A percentile compares a stretch with the other conserved stretches of the same genome.
Conservation (phyloP, 2,113 vertebrate genomes). For the Thamnophis sirtalis region DNA sequence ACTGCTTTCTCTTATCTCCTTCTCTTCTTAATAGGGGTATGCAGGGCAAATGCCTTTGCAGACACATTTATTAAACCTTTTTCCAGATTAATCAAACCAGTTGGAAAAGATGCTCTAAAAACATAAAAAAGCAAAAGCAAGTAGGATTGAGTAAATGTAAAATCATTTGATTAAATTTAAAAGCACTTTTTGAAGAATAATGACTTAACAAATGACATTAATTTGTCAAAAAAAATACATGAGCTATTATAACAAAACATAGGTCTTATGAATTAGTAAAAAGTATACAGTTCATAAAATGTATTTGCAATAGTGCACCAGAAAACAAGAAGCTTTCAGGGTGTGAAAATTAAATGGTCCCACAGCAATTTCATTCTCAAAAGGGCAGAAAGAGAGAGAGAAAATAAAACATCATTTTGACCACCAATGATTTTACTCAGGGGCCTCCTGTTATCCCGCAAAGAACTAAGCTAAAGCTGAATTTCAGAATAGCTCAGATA, state of each 20-base stretch:
- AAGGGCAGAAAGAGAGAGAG: neutral
- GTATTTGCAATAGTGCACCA: neutral
- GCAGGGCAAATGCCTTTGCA: slow-evolving; percentile 16
- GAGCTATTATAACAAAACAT: neutral
- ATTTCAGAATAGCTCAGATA: neutral
- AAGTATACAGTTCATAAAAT: neutral
- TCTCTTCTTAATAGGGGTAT: slow-evolving; percentile 25
- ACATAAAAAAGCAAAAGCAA: neutral
- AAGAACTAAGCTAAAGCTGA: neutral
- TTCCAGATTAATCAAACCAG: neutral
- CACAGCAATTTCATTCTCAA: neutral
- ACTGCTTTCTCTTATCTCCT: slow-evolving; percentile 35
- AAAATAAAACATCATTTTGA: neutral
- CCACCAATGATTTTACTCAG: neutral
- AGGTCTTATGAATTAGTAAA: neutral
- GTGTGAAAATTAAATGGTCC: neutral
- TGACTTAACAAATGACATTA: neutral
- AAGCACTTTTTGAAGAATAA: neutral
- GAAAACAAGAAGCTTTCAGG: neutral
- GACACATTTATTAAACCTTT: slow-evolving; percentile 32
- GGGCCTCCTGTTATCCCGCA: neutral
- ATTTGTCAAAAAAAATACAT: neutral
- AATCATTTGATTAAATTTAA: slow-evolving; percentile 18
- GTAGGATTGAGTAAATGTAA: neutral
- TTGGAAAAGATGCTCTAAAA: neutral